Percentiles rank a stretch among this genome's conserved stretches.
These are phyloP conservation scores for Eulemur rubriventer DNA, from an alignment of 2,797 vertebrate species.

Conservation along the genomic window DNA sequence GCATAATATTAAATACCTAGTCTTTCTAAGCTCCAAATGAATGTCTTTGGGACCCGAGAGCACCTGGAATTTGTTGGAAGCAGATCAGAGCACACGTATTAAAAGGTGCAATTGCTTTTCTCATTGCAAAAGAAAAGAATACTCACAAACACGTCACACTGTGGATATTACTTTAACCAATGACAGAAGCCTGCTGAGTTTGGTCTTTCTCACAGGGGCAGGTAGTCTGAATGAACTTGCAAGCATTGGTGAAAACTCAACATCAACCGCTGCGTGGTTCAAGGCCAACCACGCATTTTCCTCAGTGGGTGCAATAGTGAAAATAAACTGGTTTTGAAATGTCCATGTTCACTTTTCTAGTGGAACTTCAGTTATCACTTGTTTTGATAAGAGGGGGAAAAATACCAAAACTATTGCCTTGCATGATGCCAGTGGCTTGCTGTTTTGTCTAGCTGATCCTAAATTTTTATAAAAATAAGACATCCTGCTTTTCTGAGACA, in stretches of 20 bases:
- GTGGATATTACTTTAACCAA: slow-evolving; percentile 77
- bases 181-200: slow-evolving; percentile 58
- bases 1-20: slow-evolving; percentile 50
- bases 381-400: slow-evolving; percentile 73
- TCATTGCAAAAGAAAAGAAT: slow-evolving; percentile 65
- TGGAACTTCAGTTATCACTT: slow-evolving; percentile 76
- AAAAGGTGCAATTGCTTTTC: slow-evolving; percentile 82
- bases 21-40: slow-evolving; percentile 82
- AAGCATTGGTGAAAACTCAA: slow-evolving; percentile 53
- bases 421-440: slow-evolving; percentile 84
- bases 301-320: slow-evolving; percentile 70
- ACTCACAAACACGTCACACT: slow-evolving; percentile 65
- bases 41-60: slow-evolving; percentile 62
- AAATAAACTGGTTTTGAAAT: slow-evolving; percentile 70
- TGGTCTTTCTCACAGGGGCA: slow-evolving; percentile 44
- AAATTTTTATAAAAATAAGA: slow-evolving; percentile 75
- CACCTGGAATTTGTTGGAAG: slow-evolving; percentile 68
- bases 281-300: slow-evolving; percentile 69
- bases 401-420: slow-evolving; percentile 82
- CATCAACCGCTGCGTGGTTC: slow-evolving; percentile 52
- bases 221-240: slow-evolving; percentile 54
- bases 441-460: slow-evolving; percentile 80
- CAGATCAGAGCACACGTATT: slow-evolving; percentile 77
- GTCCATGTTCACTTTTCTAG: slow-evolving; percentile 80
- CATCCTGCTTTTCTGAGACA: slow-evolving; percentile 68